Evolutionary conservation across 53 echinoderm and acorn worm species (phyloP).

Genomic region (Arbacia lixula): DNA sequence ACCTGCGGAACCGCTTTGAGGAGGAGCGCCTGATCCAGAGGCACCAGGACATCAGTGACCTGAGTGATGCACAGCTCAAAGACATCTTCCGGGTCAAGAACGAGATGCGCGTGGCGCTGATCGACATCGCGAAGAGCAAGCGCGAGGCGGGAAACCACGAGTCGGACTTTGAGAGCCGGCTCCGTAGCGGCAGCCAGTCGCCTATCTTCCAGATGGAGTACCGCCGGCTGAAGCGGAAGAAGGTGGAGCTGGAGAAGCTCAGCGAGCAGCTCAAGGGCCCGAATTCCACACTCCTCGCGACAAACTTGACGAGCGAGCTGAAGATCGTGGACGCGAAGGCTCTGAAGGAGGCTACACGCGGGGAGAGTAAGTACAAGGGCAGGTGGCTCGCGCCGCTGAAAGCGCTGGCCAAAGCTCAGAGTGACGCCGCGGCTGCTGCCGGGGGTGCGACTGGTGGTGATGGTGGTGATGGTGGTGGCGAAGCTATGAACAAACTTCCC

Average conservation of each 20-base stretch:
- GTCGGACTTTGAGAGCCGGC: constrained; percentile 46
- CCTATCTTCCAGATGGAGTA: constrained; percentile 57
- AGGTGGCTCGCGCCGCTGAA: constrained; percentile 40
- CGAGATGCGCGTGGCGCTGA: constrained; percentile 50
- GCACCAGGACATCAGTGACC: constrained; percentile 20
- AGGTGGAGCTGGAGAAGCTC: constrained; percentile 35
- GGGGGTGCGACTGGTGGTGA: background rate
- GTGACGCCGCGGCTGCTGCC: background rate
- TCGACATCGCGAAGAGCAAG: constrained; percentile 49
- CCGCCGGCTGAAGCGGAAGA: constrained; percentile 28
- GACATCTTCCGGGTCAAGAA: constrained; percentile 52
- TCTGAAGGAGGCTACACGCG: background rate
- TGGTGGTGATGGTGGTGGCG: background rate
- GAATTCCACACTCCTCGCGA: constrained; percentile 45
- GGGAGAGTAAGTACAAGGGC: constrained; percentile 13
- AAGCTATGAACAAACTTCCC: background rate
- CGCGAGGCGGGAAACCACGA: constrained; percentile 18
- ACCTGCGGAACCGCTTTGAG: constrained; percentile 34
- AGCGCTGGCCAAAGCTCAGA: background rate
- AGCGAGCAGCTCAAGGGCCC: constrained; percentile 56
- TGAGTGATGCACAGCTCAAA: constrained; percentile 38
- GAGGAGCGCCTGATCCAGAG: constrained; percentile 40
- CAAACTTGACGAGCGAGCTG: constrained; percentile 22
- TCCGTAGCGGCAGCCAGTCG: constrained; percentile 24
- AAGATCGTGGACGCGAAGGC: constrained; percentile 40